These are phyloP conservation scores for Adineta ricciae DNA, from an alignment of 2,888 invertebrate genomes.

Conservation along the genomic window DNA sequence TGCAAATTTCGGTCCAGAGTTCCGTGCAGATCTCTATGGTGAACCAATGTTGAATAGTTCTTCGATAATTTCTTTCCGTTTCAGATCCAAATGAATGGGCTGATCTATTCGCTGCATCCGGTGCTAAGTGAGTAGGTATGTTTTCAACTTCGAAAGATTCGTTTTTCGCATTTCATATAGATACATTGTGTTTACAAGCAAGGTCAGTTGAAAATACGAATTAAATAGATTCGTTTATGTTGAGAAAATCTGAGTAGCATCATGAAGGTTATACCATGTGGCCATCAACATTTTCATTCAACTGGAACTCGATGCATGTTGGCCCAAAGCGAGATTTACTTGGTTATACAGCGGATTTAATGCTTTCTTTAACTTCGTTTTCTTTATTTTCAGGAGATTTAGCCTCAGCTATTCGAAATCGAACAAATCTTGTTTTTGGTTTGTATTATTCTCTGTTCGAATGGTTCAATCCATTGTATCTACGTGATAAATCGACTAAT, in stretches of 20 bases:
- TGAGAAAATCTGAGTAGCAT: constrained; percentile 77
- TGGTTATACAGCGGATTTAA: constrained; percentile 47
- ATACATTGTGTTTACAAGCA: neutral
- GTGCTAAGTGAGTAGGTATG: constrained; percentile 63
- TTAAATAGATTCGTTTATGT: constrained; percentile 54
- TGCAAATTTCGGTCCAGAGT: constrained; percentile 75
- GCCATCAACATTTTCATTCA: constrained; percentile 70
- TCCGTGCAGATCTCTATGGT: constrained; percentile 55
- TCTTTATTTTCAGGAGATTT: constrained; percentile 44
- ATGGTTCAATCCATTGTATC: constrained; percentile 50
- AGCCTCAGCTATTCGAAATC: constrained; percentile 59
- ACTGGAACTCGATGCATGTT: constrained; percentile 71
- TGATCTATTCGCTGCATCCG: constrained; percentile 67
- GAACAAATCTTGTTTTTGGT: constrained; percentile 56
- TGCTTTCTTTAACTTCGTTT: neutral
- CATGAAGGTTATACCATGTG: constrained; percentile 75
- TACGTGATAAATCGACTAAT: constrained; percentile 39
- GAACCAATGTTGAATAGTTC: constrained; percentile 68
- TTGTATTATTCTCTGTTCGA: constrained; percentile 51
- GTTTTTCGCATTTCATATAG: neutral
- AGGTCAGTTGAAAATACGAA: neutral
- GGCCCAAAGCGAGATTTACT: constrained; percentile 69
- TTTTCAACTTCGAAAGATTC: neutral
- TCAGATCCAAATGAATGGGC: constrained; percentile 60
- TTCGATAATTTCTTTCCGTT: constrained; percentile 50